These are phyloP conservation scores for Luperina testacea DNA, from an alignment of 2,888 invertebrate genomes.

Conservation along the genomic window DNA sequence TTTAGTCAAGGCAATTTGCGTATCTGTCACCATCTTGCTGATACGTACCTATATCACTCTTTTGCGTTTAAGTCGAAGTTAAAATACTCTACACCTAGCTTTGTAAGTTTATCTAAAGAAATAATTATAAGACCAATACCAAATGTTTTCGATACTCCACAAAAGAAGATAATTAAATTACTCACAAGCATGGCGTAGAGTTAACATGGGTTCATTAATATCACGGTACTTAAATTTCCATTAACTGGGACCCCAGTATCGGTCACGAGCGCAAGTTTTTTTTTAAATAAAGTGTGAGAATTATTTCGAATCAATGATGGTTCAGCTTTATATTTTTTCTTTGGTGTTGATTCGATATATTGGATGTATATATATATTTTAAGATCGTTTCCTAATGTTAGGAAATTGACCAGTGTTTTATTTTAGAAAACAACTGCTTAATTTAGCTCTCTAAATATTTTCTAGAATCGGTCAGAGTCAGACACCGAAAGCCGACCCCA, in stretches of 20 bases:
- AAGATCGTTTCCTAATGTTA: neutral
- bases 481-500: too few species aligned
- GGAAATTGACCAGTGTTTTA: neutral
- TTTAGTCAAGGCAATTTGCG: neutral
- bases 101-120: neutral
- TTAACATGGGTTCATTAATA: slow-evolving; percentile 76
- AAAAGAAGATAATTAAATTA: slow-evolving; percentile 59
- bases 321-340: slow-evolving; percentile 11
- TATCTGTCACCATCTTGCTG: too few species aligned
- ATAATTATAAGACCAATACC: slow-evolving; percentile 9
- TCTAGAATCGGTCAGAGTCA: neutral
- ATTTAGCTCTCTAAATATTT: neutral
- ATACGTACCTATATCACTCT: too few species aligned
- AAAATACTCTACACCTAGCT: neutral
- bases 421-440: neutral
- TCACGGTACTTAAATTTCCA: slow-evolving; percentile 81
- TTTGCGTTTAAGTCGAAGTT: neutral
- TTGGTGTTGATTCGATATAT: neutral
- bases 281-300: slow-evolving; percentile 29
- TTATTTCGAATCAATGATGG: slow-evolving; percentile 1
- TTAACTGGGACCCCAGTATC: slow-evolving; percentile 76
- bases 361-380: neutral
- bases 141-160: slow-evolving; percentile 25
- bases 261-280: slow-evolving; percentile 77
- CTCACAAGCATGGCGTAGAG: slow-evolving; percentile 21